Conservation (phyloP, 2,888 invertebrate genomes). For the Philereme vetulata region DNA sequence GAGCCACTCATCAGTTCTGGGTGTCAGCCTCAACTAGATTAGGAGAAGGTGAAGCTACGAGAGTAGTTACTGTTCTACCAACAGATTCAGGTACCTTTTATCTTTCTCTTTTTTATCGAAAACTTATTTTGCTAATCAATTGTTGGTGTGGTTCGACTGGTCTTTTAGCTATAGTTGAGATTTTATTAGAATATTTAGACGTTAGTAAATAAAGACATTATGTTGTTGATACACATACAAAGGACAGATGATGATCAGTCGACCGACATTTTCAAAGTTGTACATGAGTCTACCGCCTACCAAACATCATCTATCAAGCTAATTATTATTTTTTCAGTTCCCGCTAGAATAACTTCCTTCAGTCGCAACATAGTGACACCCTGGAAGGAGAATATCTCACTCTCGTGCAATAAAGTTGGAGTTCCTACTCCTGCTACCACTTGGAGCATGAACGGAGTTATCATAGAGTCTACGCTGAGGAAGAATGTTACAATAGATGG, state of each 20-base stretch:
- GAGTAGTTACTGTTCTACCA: conserved; percentile 90
- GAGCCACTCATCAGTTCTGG: conserved; percentile 90
- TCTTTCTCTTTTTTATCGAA: neutral
- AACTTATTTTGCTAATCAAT: neutral
- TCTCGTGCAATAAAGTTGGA: conserved; percentile 94
- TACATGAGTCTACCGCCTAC: neutral
- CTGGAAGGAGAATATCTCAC: conserved; percentile 93
- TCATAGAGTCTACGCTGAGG: conserved; percentile 87
- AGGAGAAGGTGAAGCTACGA: conserved; percentile 92
- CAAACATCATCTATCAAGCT: neutral
- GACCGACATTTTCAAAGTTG: no score
- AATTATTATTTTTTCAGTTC: conserved; percentile 76
- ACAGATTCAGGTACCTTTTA: conserved; percentile 83
- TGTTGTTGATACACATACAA: no score
- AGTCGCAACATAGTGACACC: conserved; percentile 90
- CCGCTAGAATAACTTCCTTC: conserved; percentile 95
- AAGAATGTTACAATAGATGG: conserved; percentile 88
- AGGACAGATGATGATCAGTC: no score
- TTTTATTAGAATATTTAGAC: no score
- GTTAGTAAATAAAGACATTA: no score
- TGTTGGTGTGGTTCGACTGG: neutral
- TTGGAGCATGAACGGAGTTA: conserved; percentile 91
- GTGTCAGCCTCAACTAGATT: conserved; percentile 90
- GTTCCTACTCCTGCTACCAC: conserved; percentile 89
- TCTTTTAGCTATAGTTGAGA: no score